Base-by-base conservation (phyloP, 2,113 vertebrate genomes). In the Bambusicola thoracicus region DNA sequence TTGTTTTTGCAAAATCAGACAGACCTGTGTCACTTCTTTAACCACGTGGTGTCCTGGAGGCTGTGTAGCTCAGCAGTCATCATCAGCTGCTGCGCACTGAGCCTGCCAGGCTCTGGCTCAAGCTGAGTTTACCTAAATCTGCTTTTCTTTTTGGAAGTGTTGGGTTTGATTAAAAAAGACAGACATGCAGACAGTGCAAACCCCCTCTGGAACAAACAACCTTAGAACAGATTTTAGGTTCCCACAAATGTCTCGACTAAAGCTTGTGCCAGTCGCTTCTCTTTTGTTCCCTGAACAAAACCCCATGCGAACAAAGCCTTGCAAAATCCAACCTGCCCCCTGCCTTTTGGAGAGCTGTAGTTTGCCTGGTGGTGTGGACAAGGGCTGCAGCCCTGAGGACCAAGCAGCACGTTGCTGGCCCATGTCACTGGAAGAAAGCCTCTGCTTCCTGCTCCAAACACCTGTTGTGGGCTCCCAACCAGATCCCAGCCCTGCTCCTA, bases 1-100 rank as follows among this genome's bases (percentile, higher is more conserved):
- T 75, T 81, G 62, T 66, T 89, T 95, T 83, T 85, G 82, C 76
- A 55, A 80, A 92, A 49, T 67, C 80, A 92, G 86, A 88, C 19
- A 41, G 43, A 74, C 30, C 27, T 44, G 20, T 76, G 85, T 77
- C 82, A 91, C 63, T 67, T 81, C 46, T 83, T 93, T 67, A 94
- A 75, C 48, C 62, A 49, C 8, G 2, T 56, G 43, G 22, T 70
- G n/a, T 90, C 76, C 82, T 81, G 68, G 30, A 85, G 90, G 65
- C 41, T 55, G 73, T 17, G 56, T 8, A 67, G 82, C 89, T 77
- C 80, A 67, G 21, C 38, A 61, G 32, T 22, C 83, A 55, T 43
- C 53, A 74, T 40, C 8, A 6, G 69, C 61, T 78, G 46, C 48
- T 56, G 65, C 34, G 78, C 32, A 87, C 27, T 40, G 56, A 1